Percentiles rank a stretch among this genome's conserved stretches.
These are phyloP conservation scores for Hippolais icterina DNA, from an alignment of 2,113 vertebrate species.

Conservation along the genomic window DNA sequence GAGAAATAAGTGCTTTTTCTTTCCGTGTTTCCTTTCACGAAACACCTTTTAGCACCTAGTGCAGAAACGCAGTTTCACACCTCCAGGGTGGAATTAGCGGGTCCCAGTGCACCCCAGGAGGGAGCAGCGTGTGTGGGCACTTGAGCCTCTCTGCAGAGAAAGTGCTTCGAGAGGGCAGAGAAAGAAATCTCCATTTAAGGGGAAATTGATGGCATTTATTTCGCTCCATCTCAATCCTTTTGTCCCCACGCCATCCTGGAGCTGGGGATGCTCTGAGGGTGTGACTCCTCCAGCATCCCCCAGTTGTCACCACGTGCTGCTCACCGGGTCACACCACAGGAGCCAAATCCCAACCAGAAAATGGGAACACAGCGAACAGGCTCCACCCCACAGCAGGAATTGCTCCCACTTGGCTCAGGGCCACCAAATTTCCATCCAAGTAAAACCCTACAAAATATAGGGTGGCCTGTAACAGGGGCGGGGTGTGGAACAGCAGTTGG, in stretches of 20 bases:
- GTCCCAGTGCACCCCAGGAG: background rate
- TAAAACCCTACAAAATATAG: background rate
- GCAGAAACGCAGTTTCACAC: conserved; percentile 14
- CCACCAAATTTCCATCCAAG: background rate
- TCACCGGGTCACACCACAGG: background rate
- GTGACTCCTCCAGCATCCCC: background rate
- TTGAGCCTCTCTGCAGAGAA: background rate
- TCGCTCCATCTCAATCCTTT: background rate
- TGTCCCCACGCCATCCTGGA: background rate
- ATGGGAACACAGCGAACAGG: rapidly evolving
- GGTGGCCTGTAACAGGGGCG: background rate
- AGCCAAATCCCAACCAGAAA: background rate
- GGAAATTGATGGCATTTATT: background rate
- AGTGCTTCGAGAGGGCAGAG: background rate
- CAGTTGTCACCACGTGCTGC: background rate
- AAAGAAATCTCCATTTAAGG: background rate
- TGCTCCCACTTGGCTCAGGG: background rate
- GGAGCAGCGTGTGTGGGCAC: background rate
- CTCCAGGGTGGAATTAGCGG: background rate
- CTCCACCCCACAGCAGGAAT: background rate
- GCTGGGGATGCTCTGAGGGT: background rate
- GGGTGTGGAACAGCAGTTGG: background rate
- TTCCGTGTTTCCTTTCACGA: background rate
- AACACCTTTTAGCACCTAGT: conserved; percentile 61
- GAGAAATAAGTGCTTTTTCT: conserved; percentile 11